Evolutionary conservation across 2,888 invertebrate genomes (phyloP).

Genomic region (Cephus pygmeus): DNA sequence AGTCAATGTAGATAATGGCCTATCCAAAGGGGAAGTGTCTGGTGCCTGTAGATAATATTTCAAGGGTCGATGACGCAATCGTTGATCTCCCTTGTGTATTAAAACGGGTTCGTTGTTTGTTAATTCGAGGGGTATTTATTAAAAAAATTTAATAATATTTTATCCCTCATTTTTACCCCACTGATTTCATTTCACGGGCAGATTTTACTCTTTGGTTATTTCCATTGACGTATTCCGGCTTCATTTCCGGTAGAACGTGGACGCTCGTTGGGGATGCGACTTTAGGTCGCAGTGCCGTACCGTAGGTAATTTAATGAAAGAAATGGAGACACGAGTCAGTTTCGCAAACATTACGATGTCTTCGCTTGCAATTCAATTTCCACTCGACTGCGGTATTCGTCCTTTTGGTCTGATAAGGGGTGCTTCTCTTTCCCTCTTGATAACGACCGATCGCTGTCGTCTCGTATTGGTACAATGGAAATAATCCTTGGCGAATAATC

Average conservation of each 20-base stretch:
- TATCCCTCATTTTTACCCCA: too few relatives aligned
- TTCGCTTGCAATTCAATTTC: conserved; percentile 52
- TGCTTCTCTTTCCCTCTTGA: neutral
- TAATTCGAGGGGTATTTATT: neutral
- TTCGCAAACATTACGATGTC: conserved; percentile 8
- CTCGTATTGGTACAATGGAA: neutral
- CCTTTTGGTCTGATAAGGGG: neutral
- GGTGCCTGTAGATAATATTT: neutral
- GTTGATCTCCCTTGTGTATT: neutral
- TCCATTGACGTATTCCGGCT: neutral
- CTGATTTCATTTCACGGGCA: neutral
- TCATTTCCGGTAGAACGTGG: too few relatives aligned
- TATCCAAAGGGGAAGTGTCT: neutral
- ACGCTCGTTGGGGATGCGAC: too few relatives aligned
- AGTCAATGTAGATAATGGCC: neutral
- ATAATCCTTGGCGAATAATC: neutral
- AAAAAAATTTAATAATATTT: neutral
- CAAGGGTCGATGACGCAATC: neutral
- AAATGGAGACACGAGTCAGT: conserved; percentile 50
- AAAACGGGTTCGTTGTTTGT: neutral
- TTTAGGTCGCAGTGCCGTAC: neutral
- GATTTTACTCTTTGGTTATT: neutral
- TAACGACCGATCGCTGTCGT: neutral
- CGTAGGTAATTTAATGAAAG: conserved; percentile 43
- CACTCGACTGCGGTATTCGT: conserved; percentile 17